These are phyloP conservation scores for Xerus rutilus DNA, from an alignment of 2,797 vertebrate genomes.

Conservation along the genomic window DNA sequence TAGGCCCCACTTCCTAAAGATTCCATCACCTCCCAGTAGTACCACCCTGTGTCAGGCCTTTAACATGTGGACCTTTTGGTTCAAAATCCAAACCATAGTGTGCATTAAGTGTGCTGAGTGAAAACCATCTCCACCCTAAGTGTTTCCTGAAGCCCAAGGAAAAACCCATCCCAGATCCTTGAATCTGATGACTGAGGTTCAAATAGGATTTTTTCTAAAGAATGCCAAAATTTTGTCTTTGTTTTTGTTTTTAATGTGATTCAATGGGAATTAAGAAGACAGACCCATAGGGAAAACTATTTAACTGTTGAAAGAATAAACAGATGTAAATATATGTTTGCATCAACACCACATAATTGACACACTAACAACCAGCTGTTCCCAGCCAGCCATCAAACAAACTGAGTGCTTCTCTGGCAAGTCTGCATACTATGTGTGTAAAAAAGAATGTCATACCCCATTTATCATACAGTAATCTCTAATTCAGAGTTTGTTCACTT, in stretches of 20 bases:
- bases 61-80: neutral
- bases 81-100: neutral
- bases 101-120: neutral
- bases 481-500: neutral
- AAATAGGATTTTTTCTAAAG: neutral
- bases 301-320: neutral
- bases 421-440: neutral
- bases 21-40: no score
- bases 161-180: neutral
- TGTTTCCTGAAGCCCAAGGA: neutral
- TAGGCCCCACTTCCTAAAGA: neutral
- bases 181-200: neutral
- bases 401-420: neutral
- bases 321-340: neutral
- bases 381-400: no score
- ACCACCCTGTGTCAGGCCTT: neutral
- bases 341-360: fast-evolving
- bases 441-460: neutral
- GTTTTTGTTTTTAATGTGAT: neutral
- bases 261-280: neutral
- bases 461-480: neutral
- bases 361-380: neutral
- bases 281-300: neutral
- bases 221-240: neutral
- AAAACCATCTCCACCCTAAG: neutral